Conservation (phyloP, 1,140 invertebrate species). For the Drosophila quadrilineata region DNA sequence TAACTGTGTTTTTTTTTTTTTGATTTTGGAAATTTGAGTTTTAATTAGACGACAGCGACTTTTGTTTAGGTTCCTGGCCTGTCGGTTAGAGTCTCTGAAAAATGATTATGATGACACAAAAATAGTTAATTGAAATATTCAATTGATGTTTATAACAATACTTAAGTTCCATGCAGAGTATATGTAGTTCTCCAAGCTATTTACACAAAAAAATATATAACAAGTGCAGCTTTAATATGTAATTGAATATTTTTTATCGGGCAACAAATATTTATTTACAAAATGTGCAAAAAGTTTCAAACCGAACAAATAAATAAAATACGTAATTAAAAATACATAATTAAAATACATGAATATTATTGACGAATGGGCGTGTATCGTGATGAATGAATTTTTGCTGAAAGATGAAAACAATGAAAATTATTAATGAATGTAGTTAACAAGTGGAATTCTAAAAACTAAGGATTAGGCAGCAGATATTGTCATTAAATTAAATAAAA, state of each 20-base stretch:
- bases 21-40: slow-evolving; percentile 71
- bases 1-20: slow-evolving; percentile 61
- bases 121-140: slow-evolving; percentile 3
- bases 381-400: too few relatives aligned
- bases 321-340: too few relatives aligned
- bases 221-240: not conserved
- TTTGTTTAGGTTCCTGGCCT: slow-evolving; percentile 52
- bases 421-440: too few relatives aligned
- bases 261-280: slow-evolving; percentile 60
- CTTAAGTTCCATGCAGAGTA: slow-evolving; percentile 40
- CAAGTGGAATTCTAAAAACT: slow-evolving; percentile 1
- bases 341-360: too few relatives aligned
- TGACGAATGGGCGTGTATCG: too few relatives aligned
- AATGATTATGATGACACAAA: slow-evolving; percentile 48
- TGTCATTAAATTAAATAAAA: not conserved
- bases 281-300: slow-evolving; percentile 30
- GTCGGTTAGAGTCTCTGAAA: slow-evolving; percentile 61
- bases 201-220: not conserved
- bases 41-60: slow-evolving; percentile 53
- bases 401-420: too few relatives aligned
- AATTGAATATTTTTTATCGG: slow-evolving; percentile 1
- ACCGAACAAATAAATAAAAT: too few relatives aligned
- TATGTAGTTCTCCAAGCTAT: not conserved
- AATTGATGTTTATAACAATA: not conserved
- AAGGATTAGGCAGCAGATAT: not conserved